A percentile compares a stretch with the other conserved stretches of the same genome.
Conservation (phyloP, 2,113 vertebrate genomes). For the Gnathonemus longibarbis region DNA sequence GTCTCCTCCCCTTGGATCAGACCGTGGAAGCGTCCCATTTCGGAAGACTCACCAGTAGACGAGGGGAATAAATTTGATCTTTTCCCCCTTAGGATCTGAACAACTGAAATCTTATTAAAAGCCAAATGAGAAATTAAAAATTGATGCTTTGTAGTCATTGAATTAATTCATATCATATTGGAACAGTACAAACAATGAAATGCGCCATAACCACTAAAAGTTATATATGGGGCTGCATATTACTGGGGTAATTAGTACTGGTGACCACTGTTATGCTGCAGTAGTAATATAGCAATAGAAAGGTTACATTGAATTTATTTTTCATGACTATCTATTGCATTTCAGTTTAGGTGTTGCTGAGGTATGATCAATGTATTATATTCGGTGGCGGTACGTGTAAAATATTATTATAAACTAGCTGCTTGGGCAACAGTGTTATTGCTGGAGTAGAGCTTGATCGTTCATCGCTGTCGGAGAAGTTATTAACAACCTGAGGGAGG, state of each 20-base stretch:
- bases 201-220: neutral
- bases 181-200: neutral
- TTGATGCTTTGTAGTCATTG: neutral
- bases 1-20: neutral
- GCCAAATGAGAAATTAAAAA: conserved; percentile 2
- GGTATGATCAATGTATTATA: neutral
- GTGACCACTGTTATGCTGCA: neutral
- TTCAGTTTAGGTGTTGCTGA: neutral
- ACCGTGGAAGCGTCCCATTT: neutral
- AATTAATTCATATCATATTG: neutral
- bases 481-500: neutral
- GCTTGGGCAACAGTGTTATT: neutral
- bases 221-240: neutral
- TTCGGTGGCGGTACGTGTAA: neutral
- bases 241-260: neutral
- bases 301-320: neutral
- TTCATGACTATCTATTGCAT: neutral
- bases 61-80: neutral
- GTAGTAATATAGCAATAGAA: neutral
- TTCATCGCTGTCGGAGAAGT: neutral
- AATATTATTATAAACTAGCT: neutral
- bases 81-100: neutral
- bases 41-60: neutral
- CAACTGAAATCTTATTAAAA: neutral
- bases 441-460: neutral